A percentile compares a stretch with the other conserved stretches of the same genome.
phyloP scores from a whole-genome alignment of 2,113 vertebrate species.

The Fulica atra region DNA sequence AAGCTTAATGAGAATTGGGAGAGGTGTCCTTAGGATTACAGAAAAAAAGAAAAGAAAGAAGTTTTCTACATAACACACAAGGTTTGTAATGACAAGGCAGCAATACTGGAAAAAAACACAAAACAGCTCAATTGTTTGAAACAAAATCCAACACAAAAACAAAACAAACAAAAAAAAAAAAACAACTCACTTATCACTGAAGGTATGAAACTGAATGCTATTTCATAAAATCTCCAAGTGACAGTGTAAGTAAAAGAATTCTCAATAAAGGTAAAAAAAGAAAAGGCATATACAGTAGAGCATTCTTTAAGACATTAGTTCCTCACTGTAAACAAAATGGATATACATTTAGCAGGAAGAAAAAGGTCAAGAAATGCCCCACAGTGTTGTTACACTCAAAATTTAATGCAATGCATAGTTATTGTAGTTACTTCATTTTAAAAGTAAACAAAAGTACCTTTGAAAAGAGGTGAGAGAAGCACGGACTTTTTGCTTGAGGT shows the following conservation, averaged over 20 bases:
- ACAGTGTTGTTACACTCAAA: background rate
- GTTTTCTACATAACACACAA: background rate
- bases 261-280: background rate
- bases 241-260: background rate
- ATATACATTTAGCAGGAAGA: background rate
- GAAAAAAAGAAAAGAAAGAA: background rate
- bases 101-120: background rate
- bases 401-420: slow-evolving; percentile 12
- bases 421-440: slow-evolving; percentile 18
- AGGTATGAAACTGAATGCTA: background rate
- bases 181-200: background rate
- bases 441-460: slow-evolving; percentile 21
- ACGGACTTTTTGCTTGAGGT: background rate
- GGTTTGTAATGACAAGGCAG: background rate
- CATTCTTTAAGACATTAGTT: background rate
- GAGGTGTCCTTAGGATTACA: background rate
- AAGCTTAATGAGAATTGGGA: background rate
- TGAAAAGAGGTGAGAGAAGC: background rate
- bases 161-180: no score
- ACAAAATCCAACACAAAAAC: accelerated
- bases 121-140: background rate
- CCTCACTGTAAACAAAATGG: background rate
- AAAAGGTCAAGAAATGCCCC: background rate
- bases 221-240: background rate
- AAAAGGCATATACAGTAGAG: background rate